Percentiles rank a stretch among this genome's conserved stretches.
These are phyloP conservation scores for Hippolais icterina DNA, from an alignment of 2,113 vertebrate species.

Conservation along the genomic window DNA sequence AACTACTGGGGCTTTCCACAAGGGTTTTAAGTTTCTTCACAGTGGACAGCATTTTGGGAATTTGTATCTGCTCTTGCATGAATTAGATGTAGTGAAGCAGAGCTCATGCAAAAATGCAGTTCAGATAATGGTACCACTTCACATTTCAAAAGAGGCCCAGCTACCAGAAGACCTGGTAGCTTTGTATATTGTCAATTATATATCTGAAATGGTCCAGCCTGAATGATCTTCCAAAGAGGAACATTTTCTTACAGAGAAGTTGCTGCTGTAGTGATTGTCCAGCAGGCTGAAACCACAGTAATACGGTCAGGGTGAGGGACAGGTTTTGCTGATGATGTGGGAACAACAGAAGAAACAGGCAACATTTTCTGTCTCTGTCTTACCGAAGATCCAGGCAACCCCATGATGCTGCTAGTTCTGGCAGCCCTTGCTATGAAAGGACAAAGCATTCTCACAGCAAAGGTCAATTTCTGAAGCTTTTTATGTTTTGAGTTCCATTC, in stretches of 20 bases:
- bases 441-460: neutral
- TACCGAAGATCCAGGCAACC: neutral
- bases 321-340: neutral
- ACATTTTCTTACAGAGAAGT: neutral
- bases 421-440: neutral
- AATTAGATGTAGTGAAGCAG: neutral
- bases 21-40: neutral
- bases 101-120: neutral
- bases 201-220: neutral
- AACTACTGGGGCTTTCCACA: neutral
- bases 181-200: neutral
- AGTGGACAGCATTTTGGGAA: neutral
- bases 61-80: neutral
- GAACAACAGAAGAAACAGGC: neutral
- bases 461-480: neutral
- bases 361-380: neutral
- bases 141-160: neutral
- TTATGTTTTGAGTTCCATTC: neutral
- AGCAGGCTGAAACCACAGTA: neutral
- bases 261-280: neutral
- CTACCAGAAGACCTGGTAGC: neutral
- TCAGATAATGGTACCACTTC: neutral
- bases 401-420: neutral
- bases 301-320: rapidly evolving
- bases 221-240: neutral